Conservation (phyloP, 2,113 vertebrate species). For the Nestor notabilis region DNA sequence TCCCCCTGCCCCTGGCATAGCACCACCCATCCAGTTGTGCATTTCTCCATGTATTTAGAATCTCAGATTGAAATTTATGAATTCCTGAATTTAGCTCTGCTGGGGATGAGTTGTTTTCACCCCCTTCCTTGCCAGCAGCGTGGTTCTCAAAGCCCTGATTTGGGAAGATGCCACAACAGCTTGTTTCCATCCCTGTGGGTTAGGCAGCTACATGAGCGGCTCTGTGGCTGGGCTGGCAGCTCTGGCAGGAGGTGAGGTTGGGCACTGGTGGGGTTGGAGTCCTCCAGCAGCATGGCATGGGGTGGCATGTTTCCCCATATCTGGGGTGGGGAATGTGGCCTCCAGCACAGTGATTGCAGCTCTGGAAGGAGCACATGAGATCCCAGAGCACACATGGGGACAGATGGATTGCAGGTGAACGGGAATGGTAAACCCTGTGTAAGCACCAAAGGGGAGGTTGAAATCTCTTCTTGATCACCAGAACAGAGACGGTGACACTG, state of each 20-base stretch:
- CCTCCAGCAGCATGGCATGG: background rate
- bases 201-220: background rate
- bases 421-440: background rate
- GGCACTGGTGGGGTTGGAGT: background rate
- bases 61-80: background rate
- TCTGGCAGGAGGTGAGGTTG: background rate
- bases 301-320: background rate
- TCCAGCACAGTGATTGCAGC: background rate
- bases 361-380: background rate
- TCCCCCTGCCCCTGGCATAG: background rate
- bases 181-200: background rate
- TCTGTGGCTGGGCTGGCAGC: background rate
- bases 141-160: background rate
- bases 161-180: background rate
- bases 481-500: background rate
- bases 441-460: background rate
- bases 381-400: fast-evolving
- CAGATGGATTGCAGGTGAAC: background rate
- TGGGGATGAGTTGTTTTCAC: background rate
- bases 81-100: background rate
- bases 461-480: background rate
- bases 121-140: background rate
- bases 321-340: background rate
- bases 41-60: background rate
- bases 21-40: background rate